These are phyloP conservation scores for Pteruthius melanotis DNA, from an alignment of 2,113 vertebrate genomes.

Conservation along the genomic window DNA sequence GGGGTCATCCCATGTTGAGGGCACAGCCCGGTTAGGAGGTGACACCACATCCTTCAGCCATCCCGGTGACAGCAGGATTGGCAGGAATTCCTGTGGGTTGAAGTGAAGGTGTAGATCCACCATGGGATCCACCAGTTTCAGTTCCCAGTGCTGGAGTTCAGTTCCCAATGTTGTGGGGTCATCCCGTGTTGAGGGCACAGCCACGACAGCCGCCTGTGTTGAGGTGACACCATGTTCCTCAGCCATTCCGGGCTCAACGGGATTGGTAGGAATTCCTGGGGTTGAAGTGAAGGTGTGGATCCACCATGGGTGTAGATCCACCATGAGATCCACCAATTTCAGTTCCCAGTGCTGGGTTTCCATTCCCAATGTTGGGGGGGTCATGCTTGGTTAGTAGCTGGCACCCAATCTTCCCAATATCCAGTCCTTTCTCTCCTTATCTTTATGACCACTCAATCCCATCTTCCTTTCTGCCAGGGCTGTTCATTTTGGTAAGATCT, in stretches of 20 bases:
- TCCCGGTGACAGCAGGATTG: no score
- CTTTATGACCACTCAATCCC: neutral
- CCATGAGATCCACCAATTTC: no score
- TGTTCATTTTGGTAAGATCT: neutral
- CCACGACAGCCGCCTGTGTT: no score
- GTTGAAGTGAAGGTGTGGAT: no score
- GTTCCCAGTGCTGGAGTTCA: neutral
- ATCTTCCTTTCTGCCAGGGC: neutral
- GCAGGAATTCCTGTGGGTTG: no score
- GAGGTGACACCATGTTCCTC: no score
- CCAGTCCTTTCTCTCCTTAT: neutral
- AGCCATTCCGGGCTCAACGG: fast-evolving
- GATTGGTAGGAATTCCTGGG: neutral
- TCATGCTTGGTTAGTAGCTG: neutral
- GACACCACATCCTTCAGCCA: no score
- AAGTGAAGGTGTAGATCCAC: neutral
- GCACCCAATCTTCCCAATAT: neutral
- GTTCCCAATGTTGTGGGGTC: no score
- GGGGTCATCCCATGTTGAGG: no score
- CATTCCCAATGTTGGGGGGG: neutral
- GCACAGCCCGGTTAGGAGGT: no score
- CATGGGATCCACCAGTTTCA: neutral
- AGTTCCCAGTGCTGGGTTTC: no score
- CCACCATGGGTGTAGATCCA: no score
- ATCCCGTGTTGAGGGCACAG: neutral